Percentiles rank a stretch among this genome's conserved stretches.
Conservation (phyloP, 2,888 invertebrate genomes). For the Limulus polyphemus region DNA sequence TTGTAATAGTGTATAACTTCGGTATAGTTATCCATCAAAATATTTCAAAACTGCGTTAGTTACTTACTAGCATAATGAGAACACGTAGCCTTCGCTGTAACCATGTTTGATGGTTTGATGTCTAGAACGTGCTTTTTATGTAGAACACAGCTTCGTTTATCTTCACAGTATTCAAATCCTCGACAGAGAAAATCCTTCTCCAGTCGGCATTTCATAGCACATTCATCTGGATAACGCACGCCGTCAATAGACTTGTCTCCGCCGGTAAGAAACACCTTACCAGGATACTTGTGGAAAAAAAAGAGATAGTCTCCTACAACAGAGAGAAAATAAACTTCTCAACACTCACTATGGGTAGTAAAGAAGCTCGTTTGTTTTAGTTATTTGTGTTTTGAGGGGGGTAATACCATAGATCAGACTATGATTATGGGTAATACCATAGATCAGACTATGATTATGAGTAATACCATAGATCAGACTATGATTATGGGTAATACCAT, state of each 20-base stretch:
- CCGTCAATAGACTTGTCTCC: slow-evolving; percentile 2
- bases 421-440: too few relatives aligned
- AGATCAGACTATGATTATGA: too few relatives aligned
- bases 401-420: too few relatives aligned
- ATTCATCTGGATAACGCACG: slow-evolving; percentile 5
- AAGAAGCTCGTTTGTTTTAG: too few relatives aligned
- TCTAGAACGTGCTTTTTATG: slow-evolving; percentile 15
- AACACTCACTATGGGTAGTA: too few relatives aligned
- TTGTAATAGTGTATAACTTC: too few relatives aligned
- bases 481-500: too few relatives aligned
- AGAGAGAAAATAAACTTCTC: neutral
- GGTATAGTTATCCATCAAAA: too few relatives aligned
- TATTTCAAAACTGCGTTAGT: neutral
- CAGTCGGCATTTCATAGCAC: slow-evolving; percentile 9
- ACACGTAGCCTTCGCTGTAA: slow-evolving; percentile 3
- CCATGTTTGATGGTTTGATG: slow-evolving; percentile 5
- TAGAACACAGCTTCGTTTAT: slow-evolving; percentile 6
- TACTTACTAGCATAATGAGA: slow-evolving; percentile 14
- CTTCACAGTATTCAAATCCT: slow-evolving; percentile 15
- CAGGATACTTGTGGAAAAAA: slow-evolving; percentile 9
- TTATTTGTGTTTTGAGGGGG: too few relatives aligned
- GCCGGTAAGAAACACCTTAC: slow-evolving; percentile 1
- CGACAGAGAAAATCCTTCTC: slow-evolving; percentile 5
- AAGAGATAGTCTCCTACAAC: slow-evolving; percentile 13
- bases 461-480: too few relatives aligned